Percentiles rank a stretch among this genome's conserved stretches.
Evolutionary conservation across 2,888 invertebrate species (phyloP).

Genomic region (Scaptomyza tumidula): DNA sequence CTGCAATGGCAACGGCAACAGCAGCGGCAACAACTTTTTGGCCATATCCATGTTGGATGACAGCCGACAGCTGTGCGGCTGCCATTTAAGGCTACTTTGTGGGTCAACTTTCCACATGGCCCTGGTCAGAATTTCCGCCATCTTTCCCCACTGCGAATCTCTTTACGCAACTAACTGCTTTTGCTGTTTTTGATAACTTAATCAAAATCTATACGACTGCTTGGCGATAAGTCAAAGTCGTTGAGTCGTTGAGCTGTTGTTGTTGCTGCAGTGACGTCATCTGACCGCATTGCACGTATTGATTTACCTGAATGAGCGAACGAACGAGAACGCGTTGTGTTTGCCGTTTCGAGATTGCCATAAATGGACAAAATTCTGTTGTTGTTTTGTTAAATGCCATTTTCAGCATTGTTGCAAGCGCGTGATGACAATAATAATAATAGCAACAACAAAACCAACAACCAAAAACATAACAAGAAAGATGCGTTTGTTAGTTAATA

Average conservation of each 20-base stretch:
- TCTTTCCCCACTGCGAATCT: slow-evolving; percentile 11
- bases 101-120: slow-evolving; percentile 37
- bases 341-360: slow-evolving; percentile 39
- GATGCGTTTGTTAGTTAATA: neutral
- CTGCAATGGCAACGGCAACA: slow-evolving; percentile 26
- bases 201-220: slow-evolving; percentile 47
- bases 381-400: slow-evolving; percentile 50
- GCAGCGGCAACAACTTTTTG: slow-evolving; percentile 25
- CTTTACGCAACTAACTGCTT: slow-evolving; percentile 51
- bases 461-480: neutral
- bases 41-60: slow-evolving; percentile 30
- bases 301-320: slow-evolving; percentile 41
- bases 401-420: slow-evolving; percentile 47
- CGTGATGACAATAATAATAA: slow-evolving; percentile 44
- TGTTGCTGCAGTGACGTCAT: slow-evolving; percentile 52
- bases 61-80: slow-evolving; percentile 16
- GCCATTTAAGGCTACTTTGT: slow-evolving; percentile 41
- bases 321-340: slow-evolving; percentile 11
- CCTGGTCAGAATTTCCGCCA: slow-evolving; percentile 5
- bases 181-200: slow-evolving; percentile 56
- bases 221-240: slow-evolving; percentile 48
- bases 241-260: slow-evolving; percentile 2
- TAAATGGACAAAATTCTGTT: slow-evolving; percentile 71
- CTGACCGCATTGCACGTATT: slow-evolving; percentile 52
- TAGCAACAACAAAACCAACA: slow-evolving; percentile 6